Evolutionary conservation across 2,113 vertebrate species (phyloP).

Genomic region (Panurus biarmicus): DNA sequence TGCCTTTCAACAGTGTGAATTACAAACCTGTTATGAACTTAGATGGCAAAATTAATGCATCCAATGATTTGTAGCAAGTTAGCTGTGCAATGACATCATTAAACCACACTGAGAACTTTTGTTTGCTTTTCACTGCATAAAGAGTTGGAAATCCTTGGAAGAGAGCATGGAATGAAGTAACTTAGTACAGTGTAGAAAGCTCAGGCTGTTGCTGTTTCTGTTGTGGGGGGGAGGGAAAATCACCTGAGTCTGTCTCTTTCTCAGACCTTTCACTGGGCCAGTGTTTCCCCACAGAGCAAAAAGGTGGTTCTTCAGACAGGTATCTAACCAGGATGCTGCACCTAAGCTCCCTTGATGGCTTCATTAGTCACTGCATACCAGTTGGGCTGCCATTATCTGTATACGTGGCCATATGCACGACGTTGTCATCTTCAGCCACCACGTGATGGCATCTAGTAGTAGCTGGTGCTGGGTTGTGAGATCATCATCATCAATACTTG

Average conservation of each 20-base stretch:
- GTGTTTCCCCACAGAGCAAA: neutral
- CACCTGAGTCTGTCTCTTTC: neutral
- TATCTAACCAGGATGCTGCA: neutral
- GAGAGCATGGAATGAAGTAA: neutral
- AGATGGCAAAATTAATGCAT: neutral
- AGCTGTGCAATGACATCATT: neutral
- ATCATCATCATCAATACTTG: too few relatives aligned
- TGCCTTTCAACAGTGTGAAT: neutral
- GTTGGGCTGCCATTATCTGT: neutral
- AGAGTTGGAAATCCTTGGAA: neutral
- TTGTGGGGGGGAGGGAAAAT: neutral
- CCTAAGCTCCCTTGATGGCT: neutral
- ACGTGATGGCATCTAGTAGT: neutral
- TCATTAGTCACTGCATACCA: rapidly evolving
- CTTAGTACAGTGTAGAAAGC: neutral
- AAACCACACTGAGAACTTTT: neutral
- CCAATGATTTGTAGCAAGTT: neutral
- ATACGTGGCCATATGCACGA: neutral
- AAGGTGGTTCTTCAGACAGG: neutral
- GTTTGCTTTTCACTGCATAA: neutral
- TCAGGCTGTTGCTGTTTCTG: neutral
- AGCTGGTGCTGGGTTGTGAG: neutral
- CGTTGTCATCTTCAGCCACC: neutral
- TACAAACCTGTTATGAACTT: neutral
- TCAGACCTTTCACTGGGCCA: neutral